Percentiles rank a stretch among this genome's conserved stretches.
Conservation (phyloP, 2,888 invertebrate genomes). For the Phyto melanocephala region DNA sequence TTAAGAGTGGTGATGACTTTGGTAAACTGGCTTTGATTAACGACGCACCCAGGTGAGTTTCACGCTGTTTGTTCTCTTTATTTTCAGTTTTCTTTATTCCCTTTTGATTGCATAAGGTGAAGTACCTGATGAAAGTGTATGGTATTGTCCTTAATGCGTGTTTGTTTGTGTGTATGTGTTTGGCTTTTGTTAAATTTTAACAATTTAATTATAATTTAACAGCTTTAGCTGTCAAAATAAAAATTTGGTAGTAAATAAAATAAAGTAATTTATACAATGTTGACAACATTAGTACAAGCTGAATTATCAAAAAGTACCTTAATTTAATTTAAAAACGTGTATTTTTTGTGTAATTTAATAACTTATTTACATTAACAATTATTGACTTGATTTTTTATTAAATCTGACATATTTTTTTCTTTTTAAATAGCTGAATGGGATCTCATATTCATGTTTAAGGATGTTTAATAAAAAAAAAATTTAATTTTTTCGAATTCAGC, state of each 20-base stretch:
- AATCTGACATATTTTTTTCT: too few species aligned
- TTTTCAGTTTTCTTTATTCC: neutral
- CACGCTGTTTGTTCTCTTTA: neutral
- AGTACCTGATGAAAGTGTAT: neutral
- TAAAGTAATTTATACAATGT: too few species aligned
- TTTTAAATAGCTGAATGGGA: too few species aligned
- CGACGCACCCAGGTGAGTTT: slow-evolving; percentile 87
- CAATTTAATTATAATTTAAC: slow-evolving; percentile 53
- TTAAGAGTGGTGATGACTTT: slow-evolving; percentile 92
- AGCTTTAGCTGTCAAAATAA: slow-evolving; percentile 30
- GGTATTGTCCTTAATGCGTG: neutral
- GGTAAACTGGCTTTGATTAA: slow-evolving; percentile 92
- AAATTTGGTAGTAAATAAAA: neutral
- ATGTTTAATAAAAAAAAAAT: too few species aligned
- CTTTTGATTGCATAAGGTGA: neutral
- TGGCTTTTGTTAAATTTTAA: slow-evolving; percentile 19
- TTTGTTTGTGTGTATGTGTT: neutral
- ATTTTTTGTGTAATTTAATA: too few species aligned
- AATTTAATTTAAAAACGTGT: too few species aligned
- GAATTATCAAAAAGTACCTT: too few species aligned
- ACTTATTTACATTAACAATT: too few species aligned
- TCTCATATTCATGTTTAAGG: too few species aligned
- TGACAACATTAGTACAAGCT: too few species aligned
- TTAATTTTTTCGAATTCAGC: too few species aligned
- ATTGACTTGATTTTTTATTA: too few species aligned